Conservation (phyloP, 2,113 vertebrate species). For the Eidolon helvum region DNA sequence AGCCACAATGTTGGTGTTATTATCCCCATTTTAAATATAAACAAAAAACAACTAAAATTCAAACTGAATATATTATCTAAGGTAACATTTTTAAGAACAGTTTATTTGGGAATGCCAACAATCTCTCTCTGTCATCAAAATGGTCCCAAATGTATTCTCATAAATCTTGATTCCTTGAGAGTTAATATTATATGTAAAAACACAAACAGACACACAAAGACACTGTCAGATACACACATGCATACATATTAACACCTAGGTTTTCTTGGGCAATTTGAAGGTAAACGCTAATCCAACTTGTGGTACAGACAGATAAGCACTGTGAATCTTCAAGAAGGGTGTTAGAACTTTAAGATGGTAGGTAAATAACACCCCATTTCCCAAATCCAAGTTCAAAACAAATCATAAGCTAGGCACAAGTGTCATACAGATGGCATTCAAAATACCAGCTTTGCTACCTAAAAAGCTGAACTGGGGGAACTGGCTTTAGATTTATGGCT, state of each 20-base stretch:
- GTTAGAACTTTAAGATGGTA: not conserved
- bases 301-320: not conserved
- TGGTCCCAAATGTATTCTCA: not conserved
- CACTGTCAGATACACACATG: not conserved
- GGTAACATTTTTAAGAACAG: not conserved
- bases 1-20: not conserved
- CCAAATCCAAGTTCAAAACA: not conserved
- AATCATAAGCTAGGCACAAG: not conserved
- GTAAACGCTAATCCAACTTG: not conserved
- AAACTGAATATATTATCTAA: not conserved
- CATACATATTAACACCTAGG: not conserved
- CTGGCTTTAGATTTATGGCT: not conserved
- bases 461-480: not conserved
- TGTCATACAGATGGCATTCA: not conserved
- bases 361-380: not conserved
- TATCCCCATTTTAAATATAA: not conserved
- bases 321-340: not conserved
- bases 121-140: not conserved
- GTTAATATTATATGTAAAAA: not conserved
- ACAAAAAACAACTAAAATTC: not conserved
- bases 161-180: not conserved
- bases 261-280: not conserved
- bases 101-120: not conserved
- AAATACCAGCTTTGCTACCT: not conserved
- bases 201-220: not conserved